A percentile compares a stretch with the other conserved stretches of the same genome.
These are phyloP conservation scores for Ctenomys sociabilis DNA, from an alignment of 2,113 vertebrate species.

Conservation along the genomic window DNA sequence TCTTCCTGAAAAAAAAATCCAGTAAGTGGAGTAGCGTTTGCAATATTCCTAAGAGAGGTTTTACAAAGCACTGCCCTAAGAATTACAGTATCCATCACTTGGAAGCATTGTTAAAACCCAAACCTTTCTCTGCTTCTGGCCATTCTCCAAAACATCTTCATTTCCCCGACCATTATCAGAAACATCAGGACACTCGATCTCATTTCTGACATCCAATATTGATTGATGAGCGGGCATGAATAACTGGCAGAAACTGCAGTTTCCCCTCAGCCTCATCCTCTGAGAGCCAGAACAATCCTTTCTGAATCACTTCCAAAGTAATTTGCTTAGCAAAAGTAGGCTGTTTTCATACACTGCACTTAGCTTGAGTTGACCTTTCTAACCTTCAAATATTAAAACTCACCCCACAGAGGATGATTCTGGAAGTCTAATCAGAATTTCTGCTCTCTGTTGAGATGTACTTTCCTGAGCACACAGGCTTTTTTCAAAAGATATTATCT, in stretches of 20 bases:
- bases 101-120: neutral
- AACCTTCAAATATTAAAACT: constrained; percentile 74
- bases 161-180: constrained; percentile 43
- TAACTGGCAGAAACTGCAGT: constrained; percentile 44
- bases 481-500: constrained; percentile 40
- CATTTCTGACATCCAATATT: constrained; percentile 55
- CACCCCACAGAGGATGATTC: constrained; percentile 39
- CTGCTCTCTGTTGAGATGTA: constrained; percentile 31
- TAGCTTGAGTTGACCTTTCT: constrained; percentile 67
- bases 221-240: constrained; percentile 56
- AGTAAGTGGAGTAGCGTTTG: neutral
- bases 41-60: constrained; percentile 1
- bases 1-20: neutral
- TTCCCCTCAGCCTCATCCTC: constrained; percentile 50
- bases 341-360: constrained; percentile 37
- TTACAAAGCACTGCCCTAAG: neutral
- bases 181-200: constrained; percentile 32
- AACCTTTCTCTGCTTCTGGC: constrained; percentile 1
- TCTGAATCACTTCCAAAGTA: constrained; percentile 64
- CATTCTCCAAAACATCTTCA: constrained; percentile 18
- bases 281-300: constrained; percentile 37
- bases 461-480: neutral
- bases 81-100: neutral
- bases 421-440: constrained; percentile 33
- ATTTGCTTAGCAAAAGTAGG: constrained; percentile 63